Evolutionary conservation across 2,113 vertebrate species (phyloP), one percentile per base, ranked within the genome.

Genomic region (Odontophorus gujanensis): DNA sequence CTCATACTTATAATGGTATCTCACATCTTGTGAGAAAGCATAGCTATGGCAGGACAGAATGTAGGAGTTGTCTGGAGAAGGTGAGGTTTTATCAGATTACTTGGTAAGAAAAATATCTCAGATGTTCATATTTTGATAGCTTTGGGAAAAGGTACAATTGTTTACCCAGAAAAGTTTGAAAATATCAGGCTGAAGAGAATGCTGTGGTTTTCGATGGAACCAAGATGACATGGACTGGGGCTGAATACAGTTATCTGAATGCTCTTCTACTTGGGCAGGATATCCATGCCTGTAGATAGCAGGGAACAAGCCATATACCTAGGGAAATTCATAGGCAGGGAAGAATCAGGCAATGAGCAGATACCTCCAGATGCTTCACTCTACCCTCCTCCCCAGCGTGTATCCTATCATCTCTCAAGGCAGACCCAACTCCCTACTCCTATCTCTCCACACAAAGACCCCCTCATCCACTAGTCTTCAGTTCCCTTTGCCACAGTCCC

Each of bases 111-210:
- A 76, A 48, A 36, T 13, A 22, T 5, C 9, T 85, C 71, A 68
- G 14, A 63, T 66, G 30, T 3, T 58, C 25, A 7, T 38, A 38
- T 4, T 85, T 50, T 62, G 67, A 13, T 24, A 53, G 18, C 5
- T 63, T 43, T 80, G 34, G 25, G 42, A 77, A 71, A 80, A 48
- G 32, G 55, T 38, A 57, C 1, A 28, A 13, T 9, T 22, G 57
- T 67, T 95, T 95, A 97, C 96, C 96, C 21, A 8, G 72, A 97
- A 96, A 36, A 97, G 59, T 30, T 90, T 93, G 42, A 97, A 97
- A 91, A 83, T 45, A 48, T 96, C 95, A n/a, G 91, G 85, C 68
- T 93, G 94, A 71, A 85, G 82, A 32, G 51, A 63, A 78, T 83
- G 51, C 40, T 89, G 85, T n/a, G 75, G 38, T 24, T 67, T 91